Evolutionary conservation across 1,140 invertebrate species (phyloP).

Genomic region (Bemisia tabaci): DNA sequence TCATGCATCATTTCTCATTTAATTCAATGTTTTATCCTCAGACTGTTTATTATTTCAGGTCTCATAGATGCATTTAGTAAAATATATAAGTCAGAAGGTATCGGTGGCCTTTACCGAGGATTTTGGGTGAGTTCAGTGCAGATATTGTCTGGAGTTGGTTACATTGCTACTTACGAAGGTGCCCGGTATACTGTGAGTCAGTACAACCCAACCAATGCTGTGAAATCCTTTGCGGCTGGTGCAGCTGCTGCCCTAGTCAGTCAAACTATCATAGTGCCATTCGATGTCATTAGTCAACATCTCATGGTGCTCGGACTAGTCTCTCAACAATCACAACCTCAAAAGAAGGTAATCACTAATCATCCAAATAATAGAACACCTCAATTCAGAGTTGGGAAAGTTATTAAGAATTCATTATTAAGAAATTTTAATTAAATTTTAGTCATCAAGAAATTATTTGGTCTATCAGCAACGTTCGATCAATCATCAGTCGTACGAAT

Average conservation of each 20-base stretch:
- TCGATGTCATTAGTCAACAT: conserved; percentile 92
- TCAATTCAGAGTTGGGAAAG: too few species aligned
- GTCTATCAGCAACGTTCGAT: too few species aligned
- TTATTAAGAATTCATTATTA: too few species aligned
- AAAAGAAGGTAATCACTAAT: conserved; percentile 14
- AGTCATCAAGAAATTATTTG: too few species aligned
- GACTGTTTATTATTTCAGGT: conserved; percentile 35
- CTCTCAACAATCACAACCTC: conserved; percentile 24
- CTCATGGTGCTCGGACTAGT: conserved; percentile 81
- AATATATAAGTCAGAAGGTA: conserved; percentile 77
- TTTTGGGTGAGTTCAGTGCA: conserved; percentile 86
- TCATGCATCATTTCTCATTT: too few species aligned
- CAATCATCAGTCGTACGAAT: too few species aligned
- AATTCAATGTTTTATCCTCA: neutral
- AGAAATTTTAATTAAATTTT: too few species aligned
- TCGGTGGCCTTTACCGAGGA: conserved; percentile 80
- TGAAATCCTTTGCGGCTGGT: conserved; percentile 64
- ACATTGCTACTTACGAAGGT: conserved; percentile 92
- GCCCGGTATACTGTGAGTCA: conserved; percentile 59
- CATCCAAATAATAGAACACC: too few species aligned
- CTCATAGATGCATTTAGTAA: conserved; percentile 83
- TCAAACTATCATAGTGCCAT: conserved; percentile 91
- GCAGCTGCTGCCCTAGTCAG: conserved; percentile 81
- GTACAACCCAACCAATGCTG: conserved; percentile 38
- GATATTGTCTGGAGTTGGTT: conserved; percentile 76